Evolutionary conservation across 2,888 invertebrate genomes (phyloP), one percentile per base, ranked within the genome.

Genomic region (Drosophila mercatorum): DNA sequence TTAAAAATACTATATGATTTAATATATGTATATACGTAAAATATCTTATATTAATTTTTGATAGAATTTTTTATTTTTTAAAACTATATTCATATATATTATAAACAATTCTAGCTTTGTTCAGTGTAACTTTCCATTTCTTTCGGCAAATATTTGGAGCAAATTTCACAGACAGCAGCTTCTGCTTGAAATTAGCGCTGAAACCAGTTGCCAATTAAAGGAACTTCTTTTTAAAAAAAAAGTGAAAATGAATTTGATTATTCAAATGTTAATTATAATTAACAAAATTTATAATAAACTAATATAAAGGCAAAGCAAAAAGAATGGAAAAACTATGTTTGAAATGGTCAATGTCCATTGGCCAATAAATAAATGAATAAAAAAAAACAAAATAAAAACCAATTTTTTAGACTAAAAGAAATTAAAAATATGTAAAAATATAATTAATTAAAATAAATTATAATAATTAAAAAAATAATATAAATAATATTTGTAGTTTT

Each of bases 111-210:
- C 40, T 14, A 22, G 22, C 40, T 40, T 53, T 14, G 7, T 26
- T 36, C 28, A 40, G 26, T 34, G 43, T 74, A 62, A 69, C 72
- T 64, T 44, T 44, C 22, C 34, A 34, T 57, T 57, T 46, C 10
- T 36, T 12, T 36, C 14, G 0, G 14, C 3, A 47, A 17, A 28
- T 14, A 46, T 26, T 26, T 26, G 5, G 46, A 22, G 2, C 0
- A n/a, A 28, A 17, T 55, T 6, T 26, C 17, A 2, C 14, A 53
- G 10, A 40, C 22, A 26, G 7, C 26, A 14, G 6, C 46, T 5
- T 46, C 28, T 46, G 28, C 6, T n/a, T 1, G 11, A 17, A 34
- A 46, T 38, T 46, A 58, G 28, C 46, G 3, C 47, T n/a, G 7
- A 36, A 40, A 43, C 59, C 36, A 43, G 64, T 64, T 59, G 14